These are phyloP conservation scores for Spodoptera littoralis DNA, from an alignment of 2,888 invertebrate genomes.

Conservation along the genomic window DNA sequence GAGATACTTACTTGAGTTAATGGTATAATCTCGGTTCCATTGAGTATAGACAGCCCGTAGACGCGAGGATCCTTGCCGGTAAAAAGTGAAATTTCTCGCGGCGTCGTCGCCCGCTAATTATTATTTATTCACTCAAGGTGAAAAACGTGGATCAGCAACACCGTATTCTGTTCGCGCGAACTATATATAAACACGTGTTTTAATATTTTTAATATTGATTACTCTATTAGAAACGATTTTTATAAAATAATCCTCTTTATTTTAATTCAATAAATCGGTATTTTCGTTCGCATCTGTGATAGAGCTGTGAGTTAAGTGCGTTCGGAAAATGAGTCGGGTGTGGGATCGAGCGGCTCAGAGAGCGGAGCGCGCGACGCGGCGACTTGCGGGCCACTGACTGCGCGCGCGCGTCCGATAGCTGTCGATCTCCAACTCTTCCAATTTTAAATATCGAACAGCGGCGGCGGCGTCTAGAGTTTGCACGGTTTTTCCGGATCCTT, in stretches of 20 bases:
- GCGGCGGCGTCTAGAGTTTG: conserved; percentile 49
- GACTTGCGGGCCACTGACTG: conserved; percentile 84
- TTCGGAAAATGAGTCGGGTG: conserved; percentile 75
- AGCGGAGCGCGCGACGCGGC: conserved; percentile 83
- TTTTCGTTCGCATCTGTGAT: conserved; percentile 58
- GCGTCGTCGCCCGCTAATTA: conserved; percentile 74
- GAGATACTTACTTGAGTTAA: conserved; percentile 77
- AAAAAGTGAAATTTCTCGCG: conserved; percentile 85
- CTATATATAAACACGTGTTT: conserved; percentile 84
- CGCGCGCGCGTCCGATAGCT: conserved; percentile 74
- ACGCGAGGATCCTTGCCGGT: conserved; percentile 75
- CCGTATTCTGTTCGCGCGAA: conserved; percentile 79
- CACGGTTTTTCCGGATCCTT: conserved; percentile 73
- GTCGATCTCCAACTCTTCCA: conserved; percentile 77
- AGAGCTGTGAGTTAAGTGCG: conserved; percentile 63
- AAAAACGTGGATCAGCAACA: conserved; percentile 83
- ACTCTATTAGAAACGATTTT: conserved; percentile 47
- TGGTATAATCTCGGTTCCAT: conserved; percentile 69
- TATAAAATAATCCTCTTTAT: conserved; percentile 66
- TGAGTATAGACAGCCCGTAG: conserved; percentile 71
- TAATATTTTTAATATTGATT: conserved; percentile 69
- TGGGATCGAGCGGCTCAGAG: conserved; percentile 71
- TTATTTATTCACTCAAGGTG: conserved; percentile 82
- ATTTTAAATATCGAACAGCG: conserved; percentile 80
- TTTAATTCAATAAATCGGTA: conserved; percentile 66